A percentile compares a stretch with the other conserved stretches of the same genome.
These are phyloP conservation scores for Ypsolopha sequella DNA, from an alignment of 2,888 invertebrate species.

Conservation along the genomic window DNA sequence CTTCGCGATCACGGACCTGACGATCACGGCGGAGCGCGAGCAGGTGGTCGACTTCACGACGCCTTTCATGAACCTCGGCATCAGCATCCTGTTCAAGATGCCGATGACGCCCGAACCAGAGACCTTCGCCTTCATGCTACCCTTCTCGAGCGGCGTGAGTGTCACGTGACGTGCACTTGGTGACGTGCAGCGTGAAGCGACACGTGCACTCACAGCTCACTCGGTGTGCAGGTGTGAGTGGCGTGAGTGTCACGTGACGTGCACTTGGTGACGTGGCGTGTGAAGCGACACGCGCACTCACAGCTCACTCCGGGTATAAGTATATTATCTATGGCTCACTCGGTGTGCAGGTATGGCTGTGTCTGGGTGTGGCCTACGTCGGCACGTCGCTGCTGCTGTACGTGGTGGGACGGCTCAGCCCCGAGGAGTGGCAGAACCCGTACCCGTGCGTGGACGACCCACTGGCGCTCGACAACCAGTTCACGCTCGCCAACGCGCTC, in stretches of 20 bases:
- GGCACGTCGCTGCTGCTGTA: slow-evolving; percentile 85
- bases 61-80: slow-evolving; percentile 96
- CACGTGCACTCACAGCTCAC: not conserved
- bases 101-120: slow-evolving; percentile 87
- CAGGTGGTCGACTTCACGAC: slow-evolving; percentile 93
- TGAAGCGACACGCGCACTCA: not conserved
- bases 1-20: slow-evolving; percentile 93
- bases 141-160: slow-evolving; percentile 79
- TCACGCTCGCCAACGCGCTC: slow-evolving; percentile 85
- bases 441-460: slow-evolving; percentile 88
- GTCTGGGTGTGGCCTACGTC: slow-evolving; percentile 85
- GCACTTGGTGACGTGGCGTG: not conserved
- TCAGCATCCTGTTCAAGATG: slow-evolving; percentile 89
- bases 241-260: slow-evolving; percentile 31
- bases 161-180: not conserved
- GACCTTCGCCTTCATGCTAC: slow-evolving; percentile 91
- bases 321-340: not conserved
- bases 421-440: slow-evolving; percentile 92
- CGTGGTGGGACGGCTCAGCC: slow-evolving; percentile 83
- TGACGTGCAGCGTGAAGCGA: not conserved
- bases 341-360: slow-evolving; percentile 78
- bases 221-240: slow-evolving; percentile 38
- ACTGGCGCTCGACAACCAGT: slow-evolving; percentile 85
- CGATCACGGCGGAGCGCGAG: slow-evolving; percentile 90
- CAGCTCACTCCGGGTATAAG: not conserved